Percentiles rank a stretch among this genome's conserved stretches.
Conservation (phyloP, 1,140 invertebrate species). For the Trigoniulus corallinus region DNA sequence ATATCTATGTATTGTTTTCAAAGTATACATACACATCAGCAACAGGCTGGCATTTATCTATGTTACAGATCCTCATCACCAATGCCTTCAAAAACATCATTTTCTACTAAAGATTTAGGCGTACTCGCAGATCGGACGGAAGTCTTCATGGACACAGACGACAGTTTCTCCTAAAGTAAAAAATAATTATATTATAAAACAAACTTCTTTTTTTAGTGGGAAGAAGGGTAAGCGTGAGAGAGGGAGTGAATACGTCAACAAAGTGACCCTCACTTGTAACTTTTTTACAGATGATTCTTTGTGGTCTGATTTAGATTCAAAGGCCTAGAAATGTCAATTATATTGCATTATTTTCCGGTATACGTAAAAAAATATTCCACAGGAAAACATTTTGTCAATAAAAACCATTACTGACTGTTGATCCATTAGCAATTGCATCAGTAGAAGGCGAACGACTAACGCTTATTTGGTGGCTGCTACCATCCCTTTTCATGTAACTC, state of each 20-base stretch:
- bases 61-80: constrained; percentile 72
- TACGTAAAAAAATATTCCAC: too few species aligned
- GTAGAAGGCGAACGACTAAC: constrained; percentile 14
- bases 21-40: too few species aligned
- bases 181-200: constrained; percentile 1
- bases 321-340: not conserved
- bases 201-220: not conserved
- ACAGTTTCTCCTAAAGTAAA: constrained; percentile 10
- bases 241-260: too few species aligned
- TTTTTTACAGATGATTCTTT: constrained; percentile 14
- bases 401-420: too few species aligned
- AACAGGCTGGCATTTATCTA: too few species aligned
- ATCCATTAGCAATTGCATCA: constrained; percentile 10
- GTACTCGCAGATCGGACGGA: constrained; percentile 25
- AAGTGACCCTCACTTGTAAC: constrained; percentile 12
- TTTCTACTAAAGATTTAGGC: constrained; percentile 43
- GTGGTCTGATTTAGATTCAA: not conserved
- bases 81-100: constrained; percentile 77
- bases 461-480: constrained; percentile 23
- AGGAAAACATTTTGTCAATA: too few species aligned
- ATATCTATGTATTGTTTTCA: too few species aligned
- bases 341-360: too few species aligned
- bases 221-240: too few species aligned
- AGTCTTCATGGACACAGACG: constrained; percentile 16
- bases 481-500: constrained; percentile 38